Evolutionary conservation across 2,888 invertebrate species (phyloP).

Genomic region (Hyalella azteca): DNA sequence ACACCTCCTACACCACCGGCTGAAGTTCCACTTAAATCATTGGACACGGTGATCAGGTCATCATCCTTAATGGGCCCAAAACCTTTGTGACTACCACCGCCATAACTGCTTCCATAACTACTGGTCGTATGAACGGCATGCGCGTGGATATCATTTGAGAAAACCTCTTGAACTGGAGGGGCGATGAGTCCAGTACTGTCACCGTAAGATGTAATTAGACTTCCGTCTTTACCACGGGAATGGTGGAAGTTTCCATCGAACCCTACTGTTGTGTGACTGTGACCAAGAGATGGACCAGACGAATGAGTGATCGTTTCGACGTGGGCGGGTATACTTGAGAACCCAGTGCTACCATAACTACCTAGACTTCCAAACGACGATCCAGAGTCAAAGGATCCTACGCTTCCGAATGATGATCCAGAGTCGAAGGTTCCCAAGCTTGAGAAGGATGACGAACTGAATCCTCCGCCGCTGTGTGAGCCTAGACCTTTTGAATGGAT

Average conservation of each 20-base stretch:
- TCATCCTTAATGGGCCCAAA: constrained; percentile 48
- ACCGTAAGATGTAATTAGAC: background rate
- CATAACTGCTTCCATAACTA: constrained; percentile 35
- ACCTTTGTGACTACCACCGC: background rate
- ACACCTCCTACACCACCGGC: constrained; percentile 24
- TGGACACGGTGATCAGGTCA: constrained; percentile 40
- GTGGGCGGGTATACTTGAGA: constrained; percentile 3
- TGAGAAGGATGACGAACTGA: too few species aligned
- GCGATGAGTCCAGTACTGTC: background rate
- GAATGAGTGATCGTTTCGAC: constrained; percentile 2
- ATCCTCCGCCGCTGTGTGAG: too few species aligned
- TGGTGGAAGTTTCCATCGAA: background rate
- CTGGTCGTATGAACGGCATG: background rate
- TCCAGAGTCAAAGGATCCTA: background rate
- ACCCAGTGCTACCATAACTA: background rate
- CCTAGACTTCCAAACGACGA: background rate
- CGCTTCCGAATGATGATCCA: background rate
- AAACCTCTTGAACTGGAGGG: constrained; percentile 8
- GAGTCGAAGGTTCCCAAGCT: background rate
- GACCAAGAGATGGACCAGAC: background rate
- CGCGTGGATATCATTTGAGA: background rate
- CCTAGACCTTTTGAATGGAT: background rate
- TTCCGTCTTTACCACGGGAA: constrained; percentile 9
- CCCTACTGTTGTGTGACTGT: background rate
- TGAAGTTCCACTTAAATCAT: constrained; percentile 1